A percentile compares a stretch with the other conserved stretches of the same genome.
phyloP scores from a whole-genome alignment of 2,113 vertebrate genomes.

The Phaethon lepturus region DNA sequence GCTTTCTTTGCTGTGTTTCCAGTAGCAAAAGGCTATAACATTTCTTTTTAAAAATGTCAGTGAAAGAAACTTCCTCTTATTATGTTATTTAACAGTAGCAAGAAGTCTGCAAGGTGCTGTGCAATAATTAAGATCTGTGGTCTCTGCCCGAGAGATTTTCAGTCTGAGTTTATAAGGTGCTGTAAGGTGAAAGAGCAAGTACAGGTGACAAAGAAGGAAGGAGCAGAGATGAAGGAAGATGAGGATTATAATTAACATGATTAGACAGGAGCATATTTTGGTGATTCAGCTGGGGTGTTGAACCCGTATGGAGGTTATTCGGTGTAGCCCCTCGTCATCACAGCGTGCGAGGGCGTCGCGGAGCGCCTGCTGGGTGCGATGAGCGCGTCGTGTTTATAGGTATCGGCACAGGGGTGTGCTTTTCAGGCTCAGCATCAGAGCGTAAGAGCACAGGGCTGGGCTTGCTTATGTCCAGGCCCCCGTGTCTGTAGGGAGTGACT shows the following conservation, averaged over 20 bases:
- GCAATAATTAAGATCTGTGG: not conserved
- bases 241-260: slow-evolving; percentile 42
- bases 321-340: not conserved
- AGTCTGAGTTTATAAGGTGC: slow-evolving; percentile 25
- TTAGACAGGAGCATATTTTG: not conserved
- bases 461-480: not conserved
- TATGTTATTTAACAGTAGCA: not conserved
- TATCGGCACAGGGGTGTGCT: fast-evolving
- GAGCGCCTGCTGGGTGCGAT: not conserved
- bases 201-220: slow-evolving; percentile 11
- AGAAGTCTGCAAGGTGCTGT: not conserved
- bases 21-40: not conserved
- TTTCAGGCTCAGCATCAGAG: not conserved
- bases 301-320: not conserved
- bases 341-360: not conserved
- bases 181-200: slow-evolving; percentile 42
- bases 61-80: not conserved
- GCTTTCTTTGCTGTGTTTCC: not conserved
- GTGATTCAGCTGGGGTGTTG: slow-evolving; percentile 37
- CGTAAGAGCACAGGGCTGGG: not conserved
- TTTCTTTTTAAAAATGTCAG: not conserved
- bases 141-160: not conserved
- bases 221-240: slow-evolving; percentile 26
- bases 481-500: not conserved
- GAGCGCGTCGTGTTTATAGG: not conserved